These are phyloP conservation scores for Drosophila niveifrons DNA, from an alignment of 2,888 invertebrate genomes.

Conservation along the genomic window DNA sequence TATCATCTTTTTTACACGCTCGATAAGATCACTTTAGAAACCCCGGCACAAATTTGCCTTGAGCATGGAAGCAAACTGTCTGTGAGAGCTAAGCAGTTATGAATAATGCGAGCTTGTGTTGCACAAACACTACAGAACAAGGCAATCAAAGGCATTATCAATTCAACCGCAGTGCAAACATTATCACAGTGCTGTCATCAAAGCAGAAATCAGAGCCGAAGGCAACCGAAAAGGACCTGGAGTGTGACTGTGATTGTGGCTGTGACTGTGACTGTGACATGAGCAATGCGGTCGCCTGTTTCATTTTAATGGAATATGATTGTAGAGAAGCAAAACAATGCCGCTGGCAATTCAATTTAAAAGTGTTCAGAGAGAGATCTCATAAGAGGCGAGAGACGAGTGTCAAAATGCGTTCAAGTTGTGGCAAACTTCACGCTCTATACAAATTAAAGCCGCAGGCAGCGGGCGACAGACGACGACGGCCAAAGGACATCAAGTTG, in stretches of 20 bases:
- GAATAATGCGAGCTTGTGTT: conserved; percentile 31
- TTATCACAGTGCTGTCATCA: conserved; percentile 74
- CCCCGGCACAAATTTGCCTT: background rate
- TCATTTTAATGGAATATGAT: conserved; percentile 84
- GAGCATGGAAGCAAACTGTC: background rate
- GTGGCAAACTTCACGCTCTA: conserved; percentile 79
- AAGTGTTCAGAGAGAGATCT: conserved; percentile 71
- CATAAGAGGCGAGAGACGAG: conserved; percentile 42
- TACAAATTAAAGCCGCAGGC: conserved; percentile 78
- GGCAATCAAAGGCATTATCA: conserved; percentile 70
- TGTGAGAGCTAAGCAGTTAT: conserved; percentile 45
- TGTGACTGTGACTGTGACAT: conserved; percentile 60
- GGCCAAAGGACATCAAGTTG: conserved; percentile 30
- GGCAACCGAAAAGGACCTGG: conserved; percentile 35
- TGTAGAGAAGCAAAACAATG: conserved; percentile 84
- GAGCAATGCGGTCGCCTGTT: conserved; percentile 59
- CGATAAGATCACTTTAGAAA: background rate
- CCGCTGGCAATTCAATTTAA: conserved; percentile 84
- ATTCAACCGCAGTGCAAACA: conserved; percentile 73
- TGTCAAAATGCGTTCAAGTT: conserved; percentile 64
- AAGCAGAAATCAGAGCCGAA: conserved; percentile 64
- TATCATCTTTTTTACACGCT: background rate
- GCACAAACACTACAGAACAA: conserved; percentile 29
- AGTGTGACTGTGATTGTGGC: conserved; percentile 1
- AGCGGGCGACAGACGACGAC: conserved; percentile 19